A percentile compares a stretch with the other conserved stretches of the same genome.
phyloP scores from a whole-genome alignment of 2,113 vertebrate genomes.

The Elaphurus davidianus region DNA sequence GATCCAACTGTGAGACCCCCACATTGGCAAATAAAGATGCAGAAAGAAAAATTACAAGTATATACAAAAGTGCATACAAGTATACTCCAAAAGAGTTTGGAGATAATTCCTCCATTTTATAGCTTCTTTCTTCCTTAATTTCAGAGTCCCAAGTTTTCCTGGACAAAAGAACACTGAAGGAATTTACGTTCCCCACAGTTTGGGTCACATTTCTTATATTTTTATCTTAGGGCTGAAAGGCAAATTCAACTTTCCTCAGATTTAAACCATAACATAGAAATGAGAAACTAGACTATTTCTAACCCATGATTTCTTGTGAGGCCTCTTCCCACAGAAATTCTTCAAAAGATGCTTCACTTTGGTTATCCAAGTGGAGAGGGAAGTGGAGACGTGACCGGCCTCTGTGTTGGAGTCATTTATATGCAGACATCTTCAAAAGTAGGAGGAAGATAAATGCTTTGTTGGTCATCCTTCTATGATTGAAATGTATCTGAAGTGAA shows the following conservation, averaged over 20 bases:
- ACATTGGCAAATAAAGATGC: background rate
- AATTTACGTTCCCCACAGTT: background rate
- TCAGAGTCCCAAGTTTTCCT: background rate
- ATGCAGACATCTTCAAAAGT: background rate
- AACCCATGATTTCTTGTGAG: background rate
- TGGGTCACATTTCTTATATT: conserved; percentile 35
- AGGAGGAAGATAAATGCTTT: background rate
- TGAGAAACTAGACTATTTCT: conserved; percentile 10
- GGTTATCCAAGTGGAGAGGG: background rate
- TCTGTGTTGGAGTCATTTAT: background rate
- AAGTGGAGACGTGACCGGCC: background rate
- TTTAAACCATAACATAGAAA: background rate
- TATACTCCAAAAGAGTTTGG: background rate
- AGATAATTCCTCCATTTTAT: background rate
- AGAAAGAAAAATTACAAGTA: background rate
- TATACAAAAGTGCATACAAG: background rate
- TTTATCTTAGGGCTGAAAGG: conserved; percentile 1
- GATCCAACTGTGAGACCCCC: background rate
- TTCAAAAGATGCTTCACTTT: background rate
- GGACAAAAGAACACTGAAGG: background rate
- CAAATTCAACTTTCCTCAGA: background rate
- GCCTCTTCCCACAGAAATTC: background rate
- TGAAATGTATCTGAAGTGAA: background rate
- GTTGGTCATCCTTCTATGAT: background rate
- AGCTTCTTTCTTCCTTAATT: background rate